A percentile compares a stretch with the other conserved stretches of the same genome.
Conservation (phyloP, 2,797 vertebrate species). For the Emydoidea blandingii region DNA sequence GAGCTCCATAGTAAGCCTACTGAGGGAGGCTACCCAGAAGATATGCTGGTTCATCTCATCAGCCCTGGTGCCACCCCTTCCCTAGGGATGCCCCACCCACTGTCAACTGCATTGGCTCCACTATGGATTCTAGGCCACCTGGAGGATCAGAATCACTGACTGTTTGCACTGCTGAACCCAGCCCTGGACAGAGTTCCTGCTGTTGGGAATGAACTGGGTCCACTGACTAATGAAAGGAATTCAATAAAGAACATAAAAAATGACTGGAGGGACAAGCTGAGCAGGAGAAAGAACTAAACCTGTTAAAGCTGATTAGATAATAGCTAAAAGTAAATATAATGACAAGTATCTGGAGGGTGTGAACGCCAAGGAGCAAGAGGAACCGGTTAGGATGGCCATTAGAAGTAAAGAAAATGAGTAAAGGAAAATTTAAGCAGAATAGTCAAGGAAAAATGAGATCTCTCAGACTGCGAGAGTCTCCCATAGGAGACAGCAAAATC, state of each 20-base stretch:
- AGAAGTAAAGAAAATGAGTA: neutral
- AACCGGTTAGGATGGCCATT: neutral
- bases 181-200: accelerated
- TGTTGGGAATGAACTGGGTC: neutral
- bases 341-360: neutral
- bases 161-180: neutral
- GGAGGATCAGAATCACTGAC: neutral
- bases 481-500: neutral
- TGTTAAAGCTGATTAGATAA: neutral
- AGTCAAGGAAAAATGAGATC: neutral
- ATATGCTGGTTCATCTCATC: neutral
- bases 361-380: neutral
- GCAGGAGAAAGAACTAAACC: neutral
- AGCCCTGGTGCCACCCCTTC: neutral
- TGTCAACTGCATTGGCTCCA: neutral
- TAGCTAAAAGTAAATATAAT: neutral
- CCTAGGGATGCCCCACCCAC: neutral
- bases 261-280: neutral
- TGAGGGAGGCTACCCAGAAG: neutral
- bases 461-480: neutral
- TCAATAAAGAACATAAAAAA: neutral
- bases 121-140: neutral
- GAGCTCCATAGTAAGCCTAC: neutral
- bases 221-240: neutral
- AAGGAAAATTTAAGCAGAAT: neutral